Evolutionary conservation across 1,140 invertebrate genomes (phyloP), one percentile per base, ranked within the genome.

Genomic region (Melipona quadrifasciata): DNA sequence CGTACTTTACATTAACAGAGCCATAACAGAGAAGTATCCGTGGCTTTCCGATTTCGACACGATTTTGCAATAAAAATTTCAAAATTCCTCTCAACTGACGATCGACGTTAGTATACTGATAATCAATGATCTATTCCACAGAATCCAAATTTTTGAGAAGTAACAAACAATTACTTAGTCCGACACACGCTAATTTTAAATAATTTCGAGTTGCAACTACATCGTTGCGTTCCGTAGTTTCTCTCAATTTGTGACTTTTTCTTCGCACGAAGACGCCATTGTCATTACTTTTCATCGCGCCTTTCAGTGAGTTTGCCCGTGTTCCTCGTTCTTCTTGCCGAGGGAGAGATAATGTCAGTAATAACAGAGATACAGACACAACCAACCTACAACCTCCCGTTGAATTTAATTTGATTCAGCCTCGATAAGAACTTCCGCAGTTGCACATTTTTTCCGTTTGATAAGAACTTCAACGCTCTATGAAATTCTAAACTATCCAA

Each of bases 381-480:
- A 31, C 86, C 72, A 53, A 16, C 8, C 84, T 77, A 51, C 31
- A 72, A 57, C 31, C 27, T 85, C 73, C 31, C 61, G 34, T 39
- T 73, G 84, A 80, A 83, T 87, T 87, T 83, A 86, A 87, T 87
- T 87, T 87, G 70, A 87, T 78, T 24, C 34, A 17, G 19, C 27
- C 6, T 14, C 8, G 79, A 83, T 83, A 87, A 68, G 34, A 68
- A 27, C 12, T 27, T 80, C 34, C 21, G 16, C 17, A 61, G 24
- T 47, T 61, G 31, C 51, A n/a, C n/a, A 34, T 55, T 53, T 79
- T 65, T 61, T 16, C 2, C 2, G 6, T 19, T 34, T 14, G 27
- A 68, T 55, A 53, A 79, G 17, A 34, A 34, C 64, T 17, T 68
- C 2, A 16, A 14, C 21, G 73, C 14, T 34, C 3, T 12, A 19